These are phyloP conservation scores for Pteruthius melanotis DNA, from an alignment of 2,113 vertebrate genomes.

Conservation along the genomic window DNA sequence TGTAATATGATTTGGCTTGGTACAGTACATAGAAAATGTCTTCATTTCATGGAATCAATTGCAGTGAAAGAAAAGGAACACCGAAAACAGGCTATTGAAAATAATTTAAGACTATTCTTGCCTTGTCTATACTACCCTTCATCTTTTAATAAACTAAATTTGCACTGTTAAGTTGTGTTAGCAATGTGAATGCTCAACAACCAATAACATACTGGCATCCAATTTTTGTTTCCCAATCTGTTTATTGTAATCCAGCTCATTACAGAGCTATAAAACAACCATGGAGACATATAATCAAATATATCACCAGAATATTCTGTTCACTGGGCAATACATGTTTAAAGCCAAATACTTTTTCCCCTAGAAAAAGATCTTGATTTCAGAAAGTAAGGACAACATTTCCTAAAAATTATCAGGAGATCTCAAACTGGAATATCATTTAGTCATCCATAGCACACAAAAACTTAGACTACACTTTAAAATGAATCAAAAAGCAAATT, in stretches of 20 bases:
- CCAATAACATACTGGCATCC: neutral
- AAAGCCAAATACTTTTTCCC: neutral
- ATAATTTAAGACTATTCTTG: neutral
- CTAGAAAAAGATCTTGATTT: neutral
- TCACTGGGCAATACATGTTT: neutral
- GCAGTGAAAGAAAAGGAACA: neutral
- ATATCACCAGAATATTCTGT: neutral
- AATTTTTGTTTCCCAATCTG: neutral
- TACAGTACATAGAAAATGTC: neutral
- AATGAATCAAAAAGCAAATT: neutral
- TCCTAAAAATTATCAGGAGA: neutral
- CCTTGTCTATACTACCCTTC: neutral
- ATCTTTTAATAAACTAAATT: neutral
- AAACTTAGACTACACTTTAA: neutral
- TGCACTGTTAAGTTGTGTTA: neutral
- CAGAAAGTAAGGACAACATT: neutral
- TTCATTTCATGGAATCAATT: conserved; percentile 1
- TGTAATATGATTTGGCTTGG: conserved; percentile 22
- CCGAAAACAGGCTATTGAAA: neutral
- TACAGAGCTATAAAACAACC: neutral
- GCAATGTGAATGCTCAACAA: neutral
- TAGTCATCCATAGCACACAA: neutral
- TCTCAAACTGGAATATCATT: neutral
- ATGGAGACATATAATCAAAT: neutral
- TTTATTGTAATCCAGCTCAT: neutral